Base-by-base conservation (phyloP, 2,888 invertebrate genomes). In the Sclerodermus sp. region DNA sequence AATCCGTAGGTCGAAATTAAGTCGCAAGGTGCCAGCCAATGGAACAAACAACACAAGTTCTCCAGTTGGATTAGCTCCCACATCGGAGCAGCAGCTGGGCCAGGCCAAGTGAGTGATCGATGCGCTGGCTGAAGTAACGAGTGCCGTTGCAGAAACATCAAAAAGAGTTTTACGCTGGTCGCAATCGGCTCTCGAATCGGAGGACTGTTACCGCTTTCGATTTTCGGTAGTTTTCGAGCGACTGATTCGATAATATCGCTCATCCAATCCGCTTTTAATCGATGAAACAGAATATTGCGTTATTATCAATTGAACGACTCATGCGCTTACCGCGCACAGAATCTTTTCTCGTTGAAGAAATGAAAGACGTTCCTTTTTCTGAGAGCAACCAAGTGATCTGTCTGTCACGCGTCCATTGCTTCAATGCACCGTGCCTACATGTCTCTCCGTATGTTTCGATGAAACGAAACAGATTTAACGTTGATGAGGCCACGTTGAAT, bases 101-200 rank as follows among this genome's bases (percentile, higher is more conserved):
- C 74, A 73, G 62, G 67, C 73, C 47, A 78, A 77, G 77, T 78
- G 77, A 78, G 76, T 75, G 63, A 66, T 63, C 58, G 73, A 73
- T 58, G 67, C 71, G 57, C 60, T 70, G 66, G 66, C 64, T 60
- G 76, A 76, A 62, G 66, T 75, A 59, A 68, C 71, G 60, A 68
- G 62, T 55, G 62, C 63, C 53, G 66, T 74, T 48, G 61, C 68
- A 45, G 68, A 67, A 62, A 68, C 72, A 55, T 74, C 76, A 49
- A 71, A 68, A 56, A 70, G 59, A 57, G 62, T 75, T 54, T 64
- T 76, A 47, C 64, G 62, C 60, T 71, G 70, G 64, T 73, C 77
- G 51, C 66, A 74, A 61, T 66, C 71, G 62, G 68, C 68, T 61
- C 61, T 76, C 67, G 71, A 71, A 60, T 67, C 70, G 60, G 70